Percentiles rank a stretch among this genome's conserved stretches.
These are phyloP conservation scores for Gastrophysa polygoni DNA, from an alignment of 2,888 invertebrate genomes.

Conservation along the genomic window DNA sequence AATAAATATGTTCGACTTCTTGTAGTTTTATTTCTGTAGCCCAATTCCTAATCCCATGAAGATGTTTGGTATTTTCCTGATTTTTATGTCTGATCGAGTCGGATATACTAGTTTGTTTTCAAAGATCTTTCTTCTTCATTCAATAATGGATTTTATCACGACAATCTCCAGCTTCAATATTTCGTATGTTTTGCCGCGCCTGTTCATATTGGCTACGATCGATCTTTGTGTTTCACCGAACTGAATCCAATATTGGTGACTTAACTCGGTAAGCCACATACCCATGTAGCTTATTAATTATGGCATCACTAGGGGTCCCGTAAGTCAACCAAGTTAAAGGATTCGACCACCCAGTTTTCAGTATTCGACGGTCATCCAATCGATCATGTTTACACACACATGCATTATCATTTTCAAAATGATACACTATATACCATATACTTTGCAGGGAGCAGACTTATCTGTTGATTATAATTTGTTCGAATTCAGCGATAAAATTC, in stretches of 20 bases:
- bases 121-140: too few relatives aligned
- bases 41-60: too few relatives aligned
- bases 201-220: not conserved
- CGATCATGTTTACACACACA: constrained; percentile 38
- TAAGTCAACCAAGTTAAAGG: constrained; percentile 40
- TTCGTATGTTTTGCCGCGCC: too few relatives aligned
- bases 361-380: constrained; percentile 38
- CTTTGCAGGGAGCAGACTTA: not conserved
- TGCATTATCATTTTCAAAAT: constrained; percentile 9
- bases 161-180: too few relatives aligned
- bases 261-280: constrained; percentile 32
- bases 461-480: not conserved
- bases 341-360: constrained; percentile 44
- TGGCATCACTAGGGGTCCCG: constrained; percentile 44
- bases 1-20: too few relatives aligned
- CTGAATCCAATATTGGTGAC: constrained; percentile 2
- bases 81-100: too few relatives aligned
- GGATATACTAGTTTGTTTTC: too few relatives aligned
- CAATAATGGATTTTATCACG: too few relatives aligned
- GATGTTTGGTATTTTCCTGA: too few relatives aligned
- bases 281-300: constrained; percentile 41
- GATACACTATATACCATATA: constrained; percentile 5
- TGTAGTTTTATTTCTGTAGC: too few relatives aligned
- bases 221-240: not conserved
- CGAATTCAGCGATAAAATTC: constrained; percentile 2